Evolutionary conservation across 2,113 vertebrate species (phyloP), one percentile per base, ranked within the genome.

Genomic region (Heterotis niloticus): DNA sequence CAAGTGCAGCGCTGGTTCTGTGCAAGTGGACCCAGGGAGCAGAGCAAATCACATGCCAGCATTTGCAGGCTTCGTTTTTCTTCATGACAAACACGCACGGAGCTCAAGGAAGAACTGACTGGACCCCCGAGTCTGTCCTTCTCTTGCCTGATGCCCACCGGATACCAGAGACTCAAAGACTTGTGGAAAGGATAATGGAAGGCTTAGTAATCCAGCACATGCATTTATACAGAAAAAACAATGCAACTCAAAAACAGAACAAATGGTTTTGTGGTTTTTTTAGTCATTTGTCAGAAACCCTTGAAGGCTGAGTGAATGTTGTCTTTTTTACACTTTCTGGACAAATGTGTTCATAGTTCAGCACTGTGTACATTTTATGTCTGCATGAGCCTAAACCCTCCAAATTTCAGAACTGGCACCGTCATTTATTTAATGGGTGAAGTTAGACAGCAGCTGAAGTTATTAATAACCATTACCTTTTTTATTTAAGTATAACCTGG

Each of bases 11-110:
- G 56, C 54, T 75, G 73, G 26, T 24, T 75, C 28, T 62, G 26
- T 1, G 12, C 7, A 11, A 10, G 5, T 23, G 17, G 59, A 17
- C 59, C 24, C 5, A 57, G 34, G 60, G 26, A 75, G 28, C 56
- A n/a, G 56, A 62, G 73, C 75, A 77, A 77, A 77, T 77, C 75
- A 65, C 26, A 77, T 23, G 75, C 10, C 62, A 52, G 29, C 75
- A 65, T 77, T 62, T 51, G 65, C 28, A 44, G 24, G 75, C 62
- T 64, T 77, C 65, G 65, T 77, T 65, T 52, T 77, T 65, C 65
- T 65, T 77, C 65, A 65, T 77, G 75, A 64, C 60, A 66, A 64
- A 28, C 26, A 65, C 60, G 7, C 24, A 62, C 18, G 44, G 60
- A 16, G 18, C 28, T 29, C 18, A 51, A n/a, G n/a, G 18, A 51